Base-by-base conservation (phyloP, 2,888 invertebrate species). In the Scelioninae gen. 2 region DNA sequence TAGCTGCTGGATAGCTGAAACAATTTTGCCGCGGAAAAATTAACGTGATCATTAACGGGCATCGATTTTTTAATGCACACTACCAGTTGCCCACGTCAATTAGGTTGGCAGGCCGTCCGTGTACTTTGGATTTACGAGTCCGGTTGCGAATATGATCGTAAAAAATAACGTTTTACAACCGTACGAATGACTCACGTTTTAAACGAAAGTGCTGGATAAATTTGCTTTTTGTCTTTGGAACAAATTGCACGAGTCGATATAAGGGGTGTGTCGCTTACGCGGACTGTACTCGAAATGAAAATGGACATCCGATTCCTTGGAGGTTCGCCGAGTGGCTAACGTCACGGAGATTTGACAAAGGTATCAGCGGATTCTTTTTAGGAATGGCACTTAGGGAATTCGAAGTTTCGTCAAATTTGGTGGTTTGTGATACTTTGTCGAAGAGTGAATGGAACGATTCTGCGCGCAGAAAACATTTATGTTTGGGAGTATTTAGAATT, bases 131-230 rank as follows among this genome's bases (percentile, higher is more conserved):
- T 57, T 67, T 53, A 69, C 25, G 37, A 25, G 7, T 7, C 31
- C 16, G 45, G 25, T 53, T 15, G 53, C 53, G 68, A 60, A 53
- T 53, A 60, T 52, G 60, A 69, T 60, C 68, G 53, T 69, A 69
- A 69, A 57, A 67, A 65, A 31, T 50, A 50, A 57, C 35, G 53
- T 13, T 45, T 65, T 48, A 39, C 48, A 39, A 9, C 35, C 15
- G 22, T 37, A 5, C 5, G 16, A 31, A 31, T 35, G 48, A 22
- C 39, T n/a, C 19, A 15, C 48, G 28, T 48, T 57, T 50, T 48
- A 16, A 48, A 50, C 19, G 11, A 50, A 67, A 67, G 57, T 57
- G 43, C 11, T 13, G 39, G 33, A 67, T 67, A 55, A 57, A 41
- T 35, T 57, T 67, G n/a, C n/a, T 22, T 16, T 46, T 46, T 45